Percentiles rank a stretch among this genome's conserved stretches.
These are phyloP conservation scores for Okamejei kenojei DNA, from an alignment of 2,797 vertebrate species.

Conservation along the genomic window DNA sequence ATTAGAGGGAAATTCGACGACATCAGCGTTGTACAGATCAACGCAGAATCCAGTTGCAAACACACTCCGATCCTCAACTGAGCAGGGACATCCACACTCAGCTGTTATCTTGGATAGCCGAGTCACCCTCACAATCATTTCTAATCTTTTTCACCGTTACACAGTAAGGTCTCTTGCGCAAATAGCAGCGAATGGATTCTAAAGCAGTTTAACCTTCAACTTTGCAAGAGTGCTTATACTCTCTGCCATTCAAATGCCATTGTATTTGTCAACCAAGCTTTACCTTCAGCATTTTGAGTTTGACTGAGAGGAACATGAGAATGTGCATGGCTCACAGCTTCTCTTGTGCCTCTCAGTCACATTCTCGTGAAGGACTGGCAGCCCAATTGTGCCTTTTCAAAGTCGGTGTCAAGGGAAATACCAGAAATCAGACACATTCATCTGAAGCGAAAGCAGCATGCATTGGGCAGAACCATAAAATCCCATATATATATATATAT, in stretches of 20 bases:
- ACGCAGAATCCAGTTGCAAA: background rate
- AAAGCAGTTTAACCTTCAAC: background rate
- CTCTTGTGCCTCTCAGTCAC: background rate
- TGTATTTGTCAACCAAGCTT: background rate
- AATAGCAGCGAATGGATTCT: background rate
- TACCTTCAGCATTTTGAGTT: background rate
- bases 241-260: background rate
- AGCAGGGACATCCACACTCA: background rate
- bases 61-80: background rate
- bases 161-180: background rate
- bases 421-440: background rate
- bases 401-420: background rate
- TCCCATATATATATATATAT: no score
- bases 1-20: background rate
- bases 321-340: background rate
- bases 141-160: background rate
- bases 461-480: no score
- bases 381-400: background rate
- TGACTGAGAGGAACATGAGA: background rate
- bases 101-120: background rate
- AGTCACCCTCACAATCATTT: background rate
- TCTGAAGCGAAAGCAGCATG: background rate
- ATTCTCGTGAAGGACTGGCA: background rate
- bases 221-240: background rate
- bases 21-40: conserved; percentile 22